Evolutionary conservation across 1,140 invertebrate species (phyloP).

Genomic region (Drosophila ironensis): DNA sequence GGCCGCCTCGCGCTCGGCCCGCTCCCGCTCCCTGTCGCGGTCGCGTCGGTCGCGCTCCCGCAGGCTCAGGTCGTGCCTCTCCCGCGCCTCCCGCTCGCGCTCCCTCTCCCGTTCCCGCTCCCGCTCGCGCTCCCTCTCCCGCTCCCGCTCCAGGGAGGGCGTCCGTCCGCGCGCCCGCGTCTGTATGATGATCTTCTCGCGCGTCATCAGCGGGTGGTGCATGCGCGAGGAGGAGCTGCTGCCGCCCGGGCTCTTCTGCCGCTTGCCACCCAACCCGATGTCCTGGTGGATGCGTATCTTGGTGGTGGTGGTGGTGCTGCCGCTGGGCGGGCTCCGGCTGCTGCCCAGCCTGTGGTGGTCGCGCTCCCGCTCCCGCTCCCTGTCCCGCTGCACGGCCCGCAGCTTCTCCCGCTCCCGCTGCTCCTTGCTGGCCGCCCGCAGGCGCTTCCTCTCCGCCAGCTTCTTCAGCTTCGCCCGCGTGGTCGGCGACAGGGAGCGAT

Average conservation of each 20-base stretch:
- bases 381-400: slow-evolving; percentile 60
- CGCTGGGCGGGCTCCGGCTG: slow-evolving; percentile 63
- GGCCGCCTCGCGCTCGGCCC: slow-evolving; percentile 82
- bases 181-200: slow-evolving; percentile 79
- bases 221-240: slow-evolving; percentile 55
- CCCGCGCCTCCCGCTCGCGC: slow-evolving; percentile 83
- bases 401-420: slow-evolving; percentile 75
- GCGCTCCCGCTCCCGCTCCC: slow-evolving; percentile 69
- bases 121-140: slow-evolving; percentile 57
- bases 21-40: slow-evolving; percentile 52
- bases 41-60: slow-evolving; percentile 77
- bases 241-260: slow-evolving; percentile 65
- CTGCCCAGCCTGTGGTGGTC: slow-evolving; percentile 69
- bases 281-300: slow-evolving; percentile 79
- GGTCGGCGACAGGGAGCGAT: slow-evolving; percentile 65
- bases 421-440: slow-evolving; percentile 71
- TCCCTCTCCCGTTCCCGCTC: slow-evolving; percentile 83
- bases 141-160: slow-evolving; percentile 64
- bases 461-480: slow-evolving; percentile 75
- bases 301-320: slow-evolving; percentile 68
- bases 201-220: slow-evolving; percentile 73
- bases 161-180: slow-evolving; percentile 69
- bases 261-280: slow-evolving; percentile 67
- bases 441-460: slow-evolving; percentile 68
- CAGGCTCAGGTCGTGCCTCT: slow-evolving; percentile 77